These are phyloP conservation scores for Grammomys surdaster DNA, from an alignment of 2,113 vertebrate genomes.

Conservation along the genomic window DNA sequence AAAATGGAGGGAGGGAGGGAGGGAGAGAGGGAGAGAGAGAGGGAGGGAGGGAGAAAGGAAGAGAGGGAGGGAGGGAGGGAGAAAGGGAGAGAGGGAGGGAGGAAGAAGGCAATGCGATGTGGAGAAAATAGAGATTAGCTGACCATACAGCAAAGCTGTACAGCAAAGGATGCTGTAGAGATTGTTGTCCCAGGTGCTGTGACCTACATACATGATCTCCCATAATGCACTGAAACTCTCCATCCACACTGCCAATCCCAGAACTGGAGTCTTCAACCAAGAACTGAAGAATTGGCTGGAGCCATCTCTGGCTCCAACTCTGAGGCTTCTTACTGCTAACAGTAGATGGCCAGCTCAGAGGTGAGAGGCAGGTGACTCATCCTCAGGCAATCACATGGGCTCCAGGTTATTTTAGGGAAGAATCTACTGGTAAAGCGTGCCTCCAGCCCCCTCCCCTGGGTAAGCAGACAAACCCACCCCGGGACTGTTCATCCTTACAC, in stretches of 20 bases:
- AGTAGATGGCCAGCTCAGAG: background rate
- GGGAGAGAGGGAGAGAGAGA: too few relatives aligned
- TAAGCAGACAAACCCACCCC: background rate
- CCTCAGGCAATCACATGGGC: background rate
- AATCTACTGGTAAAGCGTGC: too few relatives aligned
- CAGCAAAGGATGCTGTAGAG: background rate
- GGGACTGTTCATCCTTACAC: background rate
- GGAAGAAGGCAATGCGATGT: too few relatives aligned
- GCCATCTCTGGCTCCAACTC: background rate
- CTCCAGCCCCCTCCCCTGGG: background rate
- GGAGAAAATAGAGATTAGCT: background rate
- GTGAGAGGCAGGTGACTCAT: too few relatives aligned
- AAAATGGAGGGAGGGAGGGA: too few relatives aligned
- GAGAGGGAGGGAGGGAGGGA: accelerated
- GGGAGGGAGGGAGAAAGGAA: accelerated
- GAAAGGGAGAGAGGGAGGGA: too few relatives aligned
- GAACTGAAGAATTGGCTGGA: background rate
- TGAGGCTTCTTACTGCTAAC: background rate
- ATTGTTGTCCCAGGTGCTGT: background rate
- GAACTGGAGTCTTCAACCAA: too few relatives aligned
- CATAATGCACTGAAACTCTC: background rate
- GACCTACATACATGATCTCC: background rate
- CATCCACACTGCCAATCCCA: background rate
- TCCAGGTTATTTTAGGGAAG: background rate
- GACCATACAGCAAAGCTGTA: background rate